phyloP scores from a whole-genome alignment of 2,888 invertebrate species.

The Diogma glabrata region DNA sequence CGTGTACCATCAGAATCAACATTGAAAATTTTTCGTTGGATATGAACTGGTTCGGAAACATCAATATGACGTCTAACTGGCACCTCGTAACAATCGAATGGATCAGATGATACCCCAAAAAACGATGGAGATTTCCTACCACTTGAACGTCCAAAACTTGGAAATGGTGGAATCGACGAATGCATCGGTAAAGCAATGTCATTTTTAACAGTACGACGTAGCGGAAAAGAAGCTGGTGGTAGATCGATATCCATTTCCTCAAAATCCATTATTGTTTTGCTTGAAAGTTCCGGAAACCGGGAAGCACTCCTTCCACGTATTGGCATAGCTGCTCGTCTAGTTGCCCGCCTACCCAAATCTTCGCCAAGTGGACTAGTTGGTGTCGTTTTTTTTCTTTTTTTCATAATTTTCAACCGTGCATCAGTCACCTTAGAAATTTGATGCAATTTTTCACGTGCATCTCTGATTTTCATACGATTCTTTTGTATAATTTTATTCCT shows the following conservation, averaged over 20 bases:
- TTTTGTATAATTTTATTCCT: slow-evolving; percentile 68
- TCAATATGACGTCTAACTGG: slow-evolving; percentile 18
- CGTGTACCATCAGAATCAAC: slow-evolving; percentile 25
- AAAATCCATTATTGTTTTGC: slow-evolving; percentile 25
- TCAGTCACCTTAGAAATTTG: slow-evolving; percentile 64
- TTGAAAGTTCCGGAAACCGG: slow-evolving; percentile 2
- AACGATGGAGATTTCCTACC: slow-evolving; percentile 10
- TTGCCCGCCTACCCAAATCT: background rate
- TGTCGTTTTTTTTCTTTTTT: slow-evolving; percentile 44
- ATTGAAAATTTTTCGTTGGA: slow-evolving; percentile 26
- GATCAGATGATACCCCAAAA: slow-evolving; percentile 24
- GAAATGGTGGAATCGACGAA: slow-evolving; percentile 19
- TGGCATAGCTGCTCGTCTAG: slow-evolving; percentile 21
- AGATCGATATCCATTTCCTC: slow-evolving; percentile 33
- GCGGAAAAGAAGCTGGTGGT: slow-evolving; percentile 8
- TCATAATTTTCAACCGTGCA: slow-evolving; percentile 59
- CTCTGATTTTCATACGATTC: slow-evolving; percentile 60
- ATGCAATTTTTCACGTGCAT: slow-evolving; percentile 69
- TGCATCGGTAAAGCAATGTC: slow-evolving; percentile 24
- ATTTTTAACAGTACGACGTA: slow-evolving; percentile 30
- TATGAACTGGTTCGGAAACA: slow-evolving; percentile 14
- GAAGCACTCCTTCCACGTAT: slow-evolving; percentile 28
- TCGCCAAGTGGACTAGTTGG: slow-evolving; percentile 19
- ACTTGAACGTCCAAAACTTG: slow-evolving; percentile 11
- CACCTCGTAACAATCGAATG: slow-evolving; percentile 33